Evolutionary conservation across 2,888 invertebrate species (phyloP).

Genomic region (Leptodirus hochenwartii): DNA sequence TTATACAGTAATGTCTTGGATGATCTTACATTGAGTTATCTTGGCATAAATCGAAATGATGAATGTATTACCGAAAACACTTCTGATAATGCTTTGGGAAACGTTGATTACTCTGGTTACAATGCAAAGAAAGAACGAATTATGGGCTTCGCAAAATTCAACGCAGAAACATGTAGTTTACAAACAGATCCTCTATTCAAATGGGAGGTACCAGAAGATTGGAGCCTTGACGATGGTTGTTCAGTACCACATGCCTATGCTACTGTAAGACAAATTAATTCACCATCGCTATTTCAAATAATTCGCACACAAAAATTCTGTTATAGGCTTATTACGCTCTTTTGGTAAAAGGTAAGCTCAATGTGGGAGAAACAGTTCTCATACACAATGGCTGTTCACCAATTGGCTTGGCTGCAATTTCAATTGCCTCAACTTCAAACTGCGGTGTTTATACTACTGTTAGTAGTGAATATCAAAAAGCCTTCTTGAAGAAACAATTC

Average conservation of each 20-base stretch:
- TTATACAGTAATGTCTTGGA: slow-evolving; percentile 1
- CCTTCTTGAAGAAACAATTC: slow-evolving; percentile 21
- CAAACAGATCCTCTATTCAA: slow-evolving; percentile 26
- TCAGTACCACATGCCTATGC: slow-evolving; percentile 66
- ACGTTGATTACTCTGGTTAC: slow-evolving; percentile 22
- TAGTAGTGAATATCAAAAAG: slow-evolving; percentile 27
- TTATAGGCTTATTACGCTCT: slow-evolving; percentile 26
- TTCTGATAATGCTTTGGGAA: slow-evolving; percentile 19
- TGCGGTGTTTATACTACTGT: slow-evolving; percentile 46
- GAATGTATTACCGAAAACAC: slow-evolving; percentile 20
- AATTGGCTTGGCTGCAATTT: slow-evolving; percentile 54
- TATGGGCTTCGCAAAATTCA: slow-evolving; percentile 43
- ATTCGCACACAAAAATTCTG: slow-evolving; percentile 1
- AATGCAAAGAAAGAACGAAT: slow-evolving; percentile 34
- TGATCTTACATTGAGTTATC: slow-evolving; percentile 16
- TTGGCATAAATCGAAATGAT: slow-evolving; percentile 23
- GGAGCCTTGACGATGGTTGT: slow-evolving; percentile 57
- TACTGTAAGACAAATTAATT: slow-evolving; percentile 27
- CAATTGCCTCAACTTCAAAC: slow-evolving; percentile 36
- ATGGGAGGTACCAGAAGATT: slow-evolving; percentile 54
- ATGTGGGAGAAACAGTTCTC: slow-evolving; percentile 30
- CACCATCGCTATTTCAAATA: not conserved
- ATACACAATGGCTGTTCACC: slow-evolving; percentile 39
- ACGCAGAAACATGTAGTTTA: slow-evolving; percentile 20
- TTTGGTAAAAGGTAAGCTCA: slow-evolving; percentile 24